Conservation (phyloP, 2,113 vertebrate species). For the Mustela lutreola region DNA sequence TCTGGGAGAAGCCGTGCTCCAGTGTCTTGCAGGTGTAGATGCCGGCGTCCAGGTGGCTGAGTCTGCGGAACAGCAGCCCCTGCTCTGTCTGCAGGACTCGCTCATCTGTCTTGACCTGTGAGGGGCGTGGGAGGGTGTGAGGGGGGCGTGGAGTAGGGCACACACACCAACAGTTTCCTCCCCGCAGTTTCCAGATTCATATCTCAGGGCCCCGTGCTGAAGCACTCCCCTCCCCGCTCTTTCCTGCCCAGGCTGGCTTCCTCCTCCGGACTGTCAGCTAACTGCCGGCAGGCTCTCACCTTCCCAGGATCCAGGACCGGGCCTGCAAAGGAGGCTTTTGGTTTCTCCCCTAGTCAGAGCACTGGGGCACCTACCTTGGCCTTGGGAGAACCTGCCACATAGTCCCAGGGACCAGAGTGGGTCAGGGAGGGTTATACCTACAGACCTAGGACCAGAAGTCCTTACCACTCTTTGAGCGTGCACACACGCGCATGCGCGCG, state of each 20-base stretch:
- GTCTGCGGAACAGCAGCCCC: constrained; percentile 93
- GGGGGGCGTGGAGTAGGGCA: accelerated
- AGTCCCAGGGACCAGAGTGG: neutral
- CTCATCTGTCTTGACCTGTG: constrained; percentile 94
- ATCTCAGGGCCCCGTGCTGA: neutral
- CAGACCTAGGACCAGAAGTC: neutral
- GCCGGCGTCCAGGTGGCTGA: constrained; percentile 91
- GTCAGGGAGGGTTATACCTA: neutral
- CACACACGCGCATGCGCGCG: no score
- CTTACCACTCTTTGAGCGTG: no score
- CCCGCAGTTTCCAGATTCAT: neutral
- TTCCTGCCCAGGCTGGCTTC: no score
- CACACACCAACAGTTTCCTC: neutral
- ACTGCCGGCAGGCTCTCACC: neutral
- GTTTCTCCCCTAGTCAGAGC: neutral
- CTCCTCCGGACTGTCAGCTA: neutral
- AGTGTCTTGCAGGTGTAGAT: constrained; percentile 92
- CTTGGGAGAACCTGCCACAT: neutral
- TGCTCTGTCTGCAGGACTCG: constrained; percentile 91
- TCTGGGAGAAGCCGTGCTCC: constrained; percentile 95
- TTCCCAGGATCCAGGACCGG: neutral
- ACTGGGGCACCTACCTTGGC: neutral
- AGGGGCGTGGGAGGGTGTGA: accelerated
- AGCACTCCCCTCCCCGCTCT: neutral
- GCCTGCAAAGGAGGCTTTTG: neutral